Conservation (phyloP, 92 coral and sea anemone species). For the Zoanthus gigantus region DNA sequence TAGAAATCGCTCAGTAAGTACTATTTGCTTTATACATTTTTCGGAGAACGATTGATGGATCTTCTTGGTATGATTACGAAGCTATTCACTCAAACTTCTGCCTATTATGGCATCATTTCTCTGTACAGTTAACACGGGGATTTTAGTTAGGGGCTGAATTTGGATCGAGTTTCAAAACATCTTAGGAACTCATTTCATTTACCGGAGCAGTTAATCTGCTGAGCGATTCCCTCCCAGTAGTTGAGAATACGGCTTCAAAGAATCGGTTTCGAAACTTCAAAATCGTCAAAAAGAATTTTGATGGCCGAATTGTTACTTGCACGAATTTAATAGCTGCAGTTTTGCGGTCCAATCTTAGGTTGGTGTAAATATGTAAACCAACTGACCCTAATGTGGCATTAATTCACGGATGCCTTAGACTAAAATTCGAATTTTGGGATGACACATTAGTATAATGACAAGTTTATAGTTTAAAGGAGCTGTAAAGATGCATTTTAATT, state of each 20-base stretch:
- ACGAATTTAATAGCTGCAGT: conserved; percentile 18
- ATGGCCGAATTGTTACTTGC: not conserved
- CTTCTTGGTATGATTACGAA: conserved; percentile 51
- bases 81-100: conserved; percentile 23
- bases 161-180: conserved; percentile 93
- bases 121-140: conserved; percentile 55
- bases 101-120: conserved; percentile 53
- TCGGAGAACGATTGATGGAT: conserved; percentile 52
- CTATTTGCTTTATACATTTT: conserved; percentile 62
- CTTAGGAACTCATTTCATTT: conserved; percentile 79
- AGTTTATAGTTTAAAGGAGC: conserved; percentile 22
- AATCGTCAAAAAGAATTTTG: conserved; percentile 15
- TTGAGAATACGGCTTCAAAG: conserved; percentile 6
- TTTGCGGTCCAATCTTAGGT: conserved; percentile 57
- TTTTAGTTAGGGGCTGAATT: conserved; percentile 35
- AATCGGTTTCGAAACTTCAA: conserved; percentile 27
- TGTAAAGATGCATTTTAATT: conserved; percentile 5
- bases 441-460: conserved; percentile 35
- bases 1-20: conserved; percentile 98
- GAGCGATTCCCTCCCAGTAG: conserved; percentile 25
- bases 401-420: not conserved
- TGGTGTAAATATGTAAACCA: conserved; percentile 61
- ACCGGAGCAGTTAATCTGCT: conserved; percentile 44
- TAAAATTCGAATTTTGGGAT: conserved; percentile 45
- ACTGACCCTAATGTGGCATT: conserved; percentile 57